Evolutionary conservation across 2,888 invertebrate genomes (phyloP).

Genomic region (Noctua comes): DNA sequence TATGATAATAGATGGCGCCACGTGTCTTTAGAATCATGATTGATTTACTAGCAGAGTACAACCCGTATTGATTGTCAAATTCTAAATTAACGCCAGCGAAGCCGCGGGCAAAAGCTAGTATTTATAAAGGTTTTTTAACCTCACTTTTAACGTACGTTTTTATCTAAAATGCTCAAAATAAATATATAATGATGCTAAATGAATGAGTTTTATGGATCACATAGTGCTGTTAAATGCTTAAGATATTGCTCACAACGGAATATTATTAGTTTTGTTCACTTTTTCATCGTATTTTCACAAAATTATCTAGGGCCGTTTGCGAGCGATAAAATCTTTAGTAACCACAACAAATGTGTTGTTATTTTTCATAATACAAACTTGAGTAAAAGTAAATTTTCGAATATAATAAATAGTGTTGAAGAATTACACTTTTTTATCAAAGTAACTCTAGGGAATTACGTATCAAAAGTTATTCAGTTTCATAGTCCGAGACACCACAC

Average conservation of each 20-base stretch:
- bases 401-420: background rate
- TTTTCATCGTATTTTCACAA: slow-evolving; percentile 7
- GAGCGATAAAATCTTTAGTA: slow-evolving; percentile 19
- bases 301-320: background rate
- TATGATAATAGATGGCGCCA: too few relatives aligned
- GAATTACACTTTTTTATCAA: background rate
- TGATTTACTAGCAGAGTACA: too few relatives aligned
- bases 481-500: background rate
- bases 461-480: too few relatives aligned
- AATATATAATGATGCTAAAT: slow-evolving; percentile 28
- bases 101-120: too few relatives aligned
- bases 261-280: slow-evolving; percentile 6
- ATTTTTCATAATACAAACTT: slow-evolving; percentile 7
- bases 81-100: too few relatives aligned
- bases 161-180: slow-evolving; percentile 25
- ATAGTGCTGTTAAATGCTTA: slow-evolving; percentile 9
- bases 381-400: background rate
- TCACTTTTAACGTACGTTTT: background rate
- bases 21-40: too few relatives aligned
- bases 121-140: slow-evolving; percentile 1
- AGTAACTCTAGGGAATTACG: too few relatives aligned
- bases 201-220: slow-evolving; percentile 12
- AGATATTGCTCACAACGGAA: slow-evolving; percentile 19
- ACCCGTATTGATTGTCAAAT: too few relatives aligned
- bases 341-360: background rate